A percentile compares a stretch with the other conserved stretches of the same genome.
Evolutionary conservation across 2,888 invertebrate genomes (phyloP).

Genomic region (Chesias legatella): DNA sequence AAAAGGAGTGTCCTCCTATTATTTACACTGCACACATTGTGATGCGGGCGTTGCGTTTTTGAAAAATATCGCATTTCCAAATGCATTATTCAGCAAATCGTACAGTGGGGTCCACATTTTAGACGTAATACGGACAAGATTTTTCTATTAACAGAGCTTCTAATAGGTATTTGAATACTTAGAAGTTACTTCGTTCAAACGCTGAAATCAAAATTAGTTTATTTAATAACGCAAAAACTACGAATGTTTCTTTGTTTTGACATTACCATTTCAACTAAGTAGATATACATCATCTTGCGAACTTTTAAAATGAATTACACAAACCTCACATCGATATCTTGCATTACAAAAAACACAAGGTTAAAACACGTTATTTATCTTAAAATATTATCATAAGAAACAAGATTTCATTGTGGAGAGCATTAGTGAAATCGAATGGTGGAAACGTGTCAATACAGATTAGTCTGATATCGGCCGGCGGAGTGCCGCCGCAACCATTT

Average conservation of each 20-base stretch:
- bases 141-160: conserved; percentile 1
- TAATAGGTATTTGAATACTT: no score
- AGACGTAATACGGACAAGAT: conserved; percentile 10
- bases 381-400: conserved; percentile 40
- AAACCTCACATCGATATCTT: conserved; percentile 28
- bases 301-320: no score
- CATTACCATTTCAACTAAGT: no score
- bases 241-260: no score
- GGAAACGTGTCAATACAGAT: conserved; percentile 77
- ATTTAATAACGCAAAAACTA: no score
- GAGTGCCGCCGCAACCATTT: conserved; percentile 26
- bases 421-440: conserved; percentile 70
- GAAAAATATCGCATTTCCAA: conserved; percentile 75
- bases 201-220: no score
- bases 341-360: conserved; percentile 39
- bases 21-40: conserved; percentile 76
- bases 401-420: conserved; percentile 55
- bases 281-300: no score
- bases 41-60: conserved; percentile 75
- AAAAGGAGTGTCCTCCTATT: conserved; percentile 79
- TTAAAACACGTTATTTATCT: conserved; percentile 53
- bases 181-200: no score
- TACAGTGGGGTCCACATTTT: conserved; percentile 18
- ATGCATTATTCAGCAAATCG: conserved; percentile 30
- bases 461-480: conserved; percentile 50